Evolutionary conservation across 2,113 vertebrate species (phyloP).

Genomic region (Periophthalmus modestus): DNA sequence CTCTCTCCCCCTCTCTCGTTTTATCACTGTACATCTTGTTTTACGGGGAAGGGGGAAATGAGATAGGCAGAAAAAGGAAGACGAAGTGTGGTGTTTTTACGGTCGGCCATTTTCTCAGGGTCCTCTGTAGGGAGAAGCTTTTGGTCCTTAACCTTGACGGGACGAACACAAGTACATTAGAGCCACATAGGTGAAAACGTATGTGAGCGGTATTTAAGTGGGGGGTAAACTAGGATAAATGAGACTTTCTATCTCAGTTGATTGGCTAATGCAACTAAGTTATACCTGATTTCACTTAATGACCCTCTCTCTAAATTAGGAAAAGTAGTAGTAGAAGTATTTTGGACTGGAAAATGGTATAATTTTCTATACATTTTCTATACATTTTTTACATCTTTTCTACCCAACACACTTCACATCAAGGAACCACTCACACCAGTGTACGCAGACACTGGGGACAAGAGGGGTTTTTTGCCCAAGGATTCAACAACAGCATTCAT

Average conservation of each 20-base stretch:
- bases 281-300: no score
- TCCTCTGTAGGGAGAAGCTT: slow-evolving; percentile 43
- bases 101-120: slow-evolving; percentile 34
- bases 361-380: no score
- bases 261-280: no score
- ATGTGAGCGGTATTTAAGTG: not conserved
- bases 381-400: no score
- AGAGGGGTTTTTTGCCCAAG: no score
- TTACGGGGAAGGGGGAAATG: slow-evolving; percentile 66
- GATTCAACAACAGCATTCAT: no score
- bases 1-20: slow-evolving; percentile 60
- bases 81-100: slow-evolving; percentile 61
- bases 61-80: slow-evolving; percentile 51
- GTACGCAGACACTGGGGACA: no score
- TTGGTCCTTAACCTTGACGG: slow-evolving; percentile 59
- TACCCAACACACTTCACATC: no score
- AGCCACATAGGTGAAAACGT: slow-evolving; percentile 13
- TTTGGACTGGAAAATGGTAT: no score
- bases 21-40: slow-evolving; percentile 61
- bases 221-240: not conserved
- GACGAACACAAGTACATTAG: slow-evolving; percentile 36
- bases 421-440: no score
- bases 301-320: no score
- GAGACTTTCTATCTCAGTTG: not conserved
- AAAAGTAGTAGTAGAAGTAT: no score